Evolutionary conservation across 2,797 vertebrate species (phyloP).

Genomic region (Thamnophis elegans): DNA sequence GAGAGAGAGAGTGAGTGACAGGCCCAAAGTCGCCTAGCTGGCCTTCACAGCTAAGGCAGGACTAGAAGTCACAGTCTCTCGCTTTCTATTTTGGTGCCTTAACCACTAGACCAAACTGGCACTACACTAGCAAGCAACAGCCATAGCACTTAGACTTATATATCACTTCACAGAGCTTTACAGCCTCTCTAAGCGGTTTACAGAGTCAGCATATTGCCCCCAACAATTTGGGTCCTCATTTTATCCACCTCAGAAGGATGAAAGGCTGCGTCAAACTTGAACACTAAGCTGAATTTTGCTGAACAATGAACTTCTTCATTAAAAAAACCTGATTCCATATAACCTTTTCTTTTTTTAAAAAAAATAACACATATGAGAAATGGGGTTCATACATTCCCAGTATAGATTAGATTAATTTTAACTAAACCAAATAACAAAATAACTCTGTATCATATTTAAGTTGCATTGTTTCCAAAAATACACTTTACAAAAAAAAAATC

Average conservation of each 20-base stretch:
- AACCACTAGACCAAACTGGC: background rate
- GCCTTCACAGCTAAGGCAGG: background rate
- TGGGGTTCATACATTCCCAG: background rate
- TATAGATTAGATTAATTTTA: background rate
- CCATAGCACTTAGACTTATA: too few relatives aligned
- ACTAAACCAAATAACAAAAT: background rate
- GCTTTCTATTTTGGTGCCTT: background rate
- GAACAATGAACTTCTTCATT: background rate
- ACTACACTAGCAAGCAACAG: background rate
- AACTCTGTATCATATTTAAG: background rate
- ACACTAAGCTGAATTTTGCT: background rate
- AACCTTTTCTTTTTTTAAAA: background rate
- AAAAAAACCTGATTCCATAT: background rate
- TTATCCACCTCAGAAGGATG: too few relatives aligned
- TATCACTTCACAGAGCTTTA: too few relatives aligned
- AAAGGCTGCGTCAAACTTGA: too few relatives aligned
- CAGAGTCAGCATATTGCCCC: too few relatives aligned
- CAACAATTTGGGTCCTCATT: too few relatives aligned
- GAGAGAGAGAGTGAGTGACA: background rate
- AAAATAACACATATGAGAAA: background rate
- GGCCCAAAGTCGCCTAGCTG: background rate
- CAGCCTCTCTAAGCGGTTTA: too few relatives aligned
- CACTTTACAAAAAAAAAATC: too few relatives aligned
- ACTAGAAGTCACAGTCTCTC: background rate
- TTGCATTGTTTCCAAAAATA: background rate